Evolutionary conservation across 2,888 invertebrate genomes (phyloP).

Genomic region (Lasioglossum vierecki): DNA sequence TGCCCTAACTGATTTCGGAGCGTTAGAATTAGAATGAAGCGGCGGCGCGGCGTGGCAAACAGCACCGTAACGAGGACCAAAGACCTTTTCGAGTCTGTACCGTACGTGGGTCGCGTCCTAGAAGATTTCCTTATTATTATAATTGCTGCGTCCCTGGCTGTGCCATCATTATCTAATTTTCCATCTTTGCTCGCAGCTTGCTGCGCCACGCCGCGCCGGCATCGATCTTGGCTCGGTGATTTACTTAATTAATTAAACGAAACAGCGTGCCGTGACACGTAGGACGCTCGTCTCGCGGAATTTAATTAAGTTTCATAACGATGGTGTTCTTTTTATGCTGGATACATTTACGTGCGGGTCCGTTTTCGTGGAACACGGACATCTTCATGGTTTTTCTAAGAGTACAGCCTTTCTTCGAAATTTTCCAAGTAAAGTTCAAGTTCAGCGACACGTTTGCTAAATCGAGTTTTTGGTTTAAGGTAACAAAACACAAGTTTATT

Average conservation of each 20-base stretch:
- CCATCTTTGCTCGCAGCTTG: slow-evolving; percentile 19
- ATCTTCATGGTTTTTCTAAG: not conserved
- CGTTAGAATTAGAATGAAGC: slow-evolving; percentile 37
- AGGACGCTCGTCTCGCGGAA: slow-evolving; percentile 5
- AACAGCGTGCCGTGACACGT: slow-evolving; percentile 12
- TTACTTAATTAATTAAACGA: slow-evolving; percentile 45
- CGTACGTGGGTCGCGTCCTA: not conserved
- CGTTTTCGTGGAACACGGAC: not conserved
- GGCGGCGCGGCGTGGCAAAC: not conserved
- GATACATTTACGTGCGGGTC: not conserved
- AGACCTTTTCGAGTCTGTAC: slow-evolving; percentile 9
- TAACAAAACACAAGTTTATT: too few relatives aligned
- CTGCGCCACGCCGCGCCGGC: not conserved
- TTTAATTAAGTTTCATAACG: slow-evolving; percentile 14
- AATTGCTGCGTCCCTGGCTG: slow-evolving; percentile 34
- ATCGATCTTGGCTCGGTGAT: slow-evolving; percentile 33
- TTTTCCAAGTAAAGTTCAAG: not conserved
- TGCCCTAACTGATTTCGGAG: not conserved
- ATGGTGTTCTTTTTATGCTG: not conserved
- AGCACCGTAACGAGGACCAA: slow-evolving; percentile 15
- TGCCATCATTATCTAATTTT: slow-evolving; percentile 40
- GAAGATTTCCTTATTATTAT: slow-evolving; percentile 52
- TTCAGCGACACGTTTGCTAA: not conserved
- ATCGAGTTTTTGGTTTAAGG: not conserved
- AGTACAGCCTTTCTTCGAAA: not conserved